These are phyloP conservation scores for Ptiloglossa arizonensis DNA, from an alignment of 1,140 invertebrate species.

Conservation along the genomic window DNA sequence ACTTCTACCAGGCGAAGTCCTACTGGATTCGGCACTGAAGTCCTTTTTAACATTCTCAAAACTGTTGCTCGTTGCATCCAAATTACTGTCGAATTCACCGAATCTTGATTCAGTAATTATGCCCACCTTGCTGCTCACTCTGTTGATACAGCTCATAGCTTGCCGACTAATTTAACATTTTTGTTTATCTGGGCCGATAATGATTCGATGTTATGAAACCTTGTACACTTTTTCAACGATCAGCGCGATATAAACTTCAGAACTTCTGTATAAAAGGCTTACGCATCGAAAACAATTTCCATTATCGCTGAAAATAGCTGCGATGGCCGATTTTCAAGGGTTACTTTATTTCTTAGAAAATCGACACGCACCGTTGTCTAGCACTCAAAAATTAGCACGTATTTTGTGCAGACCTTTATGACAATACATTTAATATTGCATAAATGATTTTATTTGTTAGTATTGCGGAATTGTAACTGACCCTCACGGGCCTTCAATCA, in stretches of 20 bases:
- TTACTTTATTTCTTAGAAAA: slow-evolving; percentile 38
- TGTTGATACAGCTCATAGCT: slow-evolving; percentile 52
- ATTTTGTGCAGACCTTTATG: neutral
- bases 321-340: slow-evolving; percentile 55
- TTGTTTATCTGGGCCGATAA: neutral
- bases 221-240: slow-evolving; percentile 4
- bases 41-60: slow-evolving; percentile 20
- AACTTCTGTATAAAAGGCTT: slow-evolving; percentile 7
- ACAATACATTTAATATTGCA: neutral
- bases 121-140: slow-evolving; percentile 38
- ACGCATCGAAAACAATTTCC: slow-evolving; percentile 52
- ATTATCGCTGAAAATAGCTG: slow-evolving; percentile 56
- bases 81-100: neutral
- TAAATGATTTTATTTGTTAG: slow-evolving; percentile 23
- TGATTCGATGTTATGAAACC: slow-evolving; percentile 7
- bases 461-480: slow-evolving; percentile 32
- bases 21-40: neutral
- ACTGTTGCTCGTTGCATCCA: neutral
- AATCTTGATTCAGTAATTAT: slow-evolving; percentile 18
- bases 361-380: neutral
- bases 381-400: neutral
- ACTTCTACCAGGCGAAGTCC: slow-evolving; percentile 33
- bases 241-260: slow-evolving; percentile 2
- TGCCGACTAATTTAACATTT: slow-evolving; percentile 40
- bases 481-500: slow-evolving; percentile 29